Base-by-base conservation (phyloP, 1,140 invertebrate genomes). In the Hyles euphorbiae region DNA sequence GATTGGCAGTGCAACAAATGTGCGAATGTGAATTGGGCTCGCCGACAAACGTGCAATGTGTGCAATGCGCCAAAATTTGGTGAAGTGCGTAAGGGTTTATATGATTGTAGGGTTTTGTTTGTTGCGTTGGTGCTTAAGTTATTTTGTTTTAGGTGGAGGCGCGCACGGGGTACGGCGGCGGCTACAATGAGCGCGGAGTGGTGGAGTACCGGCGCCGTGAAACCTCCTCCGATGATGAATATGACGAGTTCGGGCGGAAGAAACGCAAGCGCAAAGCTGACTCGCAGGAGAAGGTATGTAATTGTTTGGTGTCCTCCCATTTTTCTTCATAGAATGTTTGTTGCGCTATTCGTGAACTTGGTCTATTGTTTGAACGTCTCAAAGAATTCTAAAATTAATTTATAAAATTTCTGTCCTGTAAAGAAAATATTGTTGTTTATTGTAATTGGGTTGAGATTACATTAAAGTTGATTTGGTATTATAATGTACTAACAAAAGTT, bases 1-100 rank as follows among this genome's bases (percentile, higher is more conserved):
- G 98, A 99, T 86, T 99, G 99, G 99, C 97, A 99, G 80, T 99
- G 99, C 85, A 98, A 96, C 87, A 99, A 99, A 85, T 99, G 98
- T 90, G 98, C 97, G 2, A 99, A 99, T 89, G 98, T 99, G 3
- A 99, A 99, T 84, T 99, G 99, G 99, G 98, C 98, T 9, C 91
- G 98, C 60, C 91, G 99, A 49, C 94, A 95, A 72, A 97, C 96
- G 53, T 99, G 99, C 86, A 99, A 99, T 87, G 96, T 99, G 91
- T 99, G 99, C 88, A 99, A 99, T 91, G 96, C 98, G 2, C 97
- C 98, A 2, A 99, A 99, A 89, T 97, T 97, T 87, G 95, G 95
- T 3, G 97, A 98, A 88, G 93, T 97, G 50, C 54, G 78, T 78
- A 61, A 64, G 36, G 53, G 1, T 49, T 52, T 51, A 63, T 44